phyloP scores from a whole-genome alignment of 2,797 vertebrate genomes.

The Eulemur coronatus region DNA sequence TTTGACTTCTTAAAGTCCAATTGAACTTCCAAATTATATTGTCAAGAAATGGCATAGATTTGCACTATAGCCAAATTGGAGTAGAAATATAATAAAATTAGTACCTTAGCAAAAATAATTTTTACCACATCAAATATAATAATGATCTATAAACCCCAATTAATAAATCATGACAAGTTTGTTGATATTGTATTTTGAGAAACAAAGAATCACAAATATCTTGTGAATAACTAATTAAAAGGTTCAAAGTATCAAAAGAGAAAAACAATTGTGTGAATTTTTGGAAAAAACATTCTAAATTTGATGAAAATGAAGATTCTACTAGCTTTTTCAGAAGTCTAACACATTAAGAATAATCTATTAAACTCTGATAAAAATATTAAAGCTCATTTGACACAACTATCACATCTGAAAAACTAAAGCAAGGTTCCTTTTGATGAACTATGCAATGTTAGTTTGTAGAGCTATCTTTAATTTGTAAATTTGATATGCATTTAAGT shows the following conservation, averaged over 20 bases:
- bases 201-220: conserved; percentile 43
- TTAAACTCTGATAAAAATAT: conserved; percentile 41
- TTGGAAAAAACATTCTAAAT: conserved; percentile 17
- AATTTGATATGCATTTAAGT: conserved; percentile 33
- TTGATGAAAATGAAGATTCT: conserved; percentile 48
- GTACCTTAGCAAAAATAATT: conserved; percentile 6
- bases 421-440: conserved; percentile 30
- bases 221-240: conserved; percentile 36
- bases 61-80: conserved; percentile 17
- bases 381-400: conserved; percentile 30
- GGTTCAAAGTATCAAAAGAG: conserved; percentile 36
- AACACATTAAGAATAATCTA: conserved; percentile 30
- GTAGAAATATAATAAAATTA: conserved; percentile 38
- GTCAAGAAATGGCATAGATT: conserved; percentile 41
- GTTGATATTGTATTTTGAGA: conserved; percentile 28
- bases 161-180: conserved; percentile 33
- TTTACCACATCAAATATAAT: conserved; percentile 20
- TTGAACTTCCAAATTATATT: conserved; percentile 35
- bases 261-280: conserved; percentile 42
- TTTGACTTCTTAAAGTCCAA: conserved; percentile 3
- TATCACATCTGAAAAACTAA: conserved; percentile 28
- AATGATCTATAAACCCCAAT: conserved; percentile 45
- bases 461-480: conserved; percentile 32
- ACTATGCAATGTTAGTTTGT: conserved; percentile 38
- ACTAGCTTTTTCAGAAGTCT: conserved; percentile 14